Evolutionary conservation across 2,888 invertebrate genomes (phyloP).

Genomic region (Spicauda simplicius): DNA sequence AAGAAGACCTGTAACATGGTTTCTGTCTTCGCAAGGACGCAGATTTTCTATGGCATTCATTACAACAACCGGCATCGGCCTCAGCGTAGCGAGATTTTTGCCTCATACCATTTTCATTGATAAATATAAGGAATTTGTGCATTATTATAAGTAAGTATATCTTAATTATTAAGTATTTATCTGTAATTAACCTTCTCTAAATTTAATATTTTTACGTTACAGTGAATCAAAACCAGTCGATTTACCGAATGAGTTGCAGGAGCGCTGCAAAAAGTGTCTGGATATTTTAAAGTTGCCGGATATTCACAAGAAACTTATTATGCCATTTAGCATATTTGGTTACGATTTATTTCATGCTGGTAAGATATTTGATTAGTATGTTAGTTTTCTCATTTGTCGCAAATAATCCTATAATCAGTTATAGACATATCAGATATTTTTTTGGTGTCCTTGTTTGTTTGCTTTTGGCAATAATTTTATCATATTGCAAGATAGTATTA

Average conservation of each 20-base stretch:
- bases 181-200: background rate
- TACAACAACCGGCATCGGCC: constrained; percentile 70
- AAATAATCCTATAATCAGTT: too few species aligned
- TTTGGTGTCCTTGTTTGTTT: too few species aligned
- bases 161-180: constrained; percentile 19
- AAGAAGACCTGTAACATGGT: constrained; percentile 74
- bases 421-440: too few species aligned
- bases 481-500: too few species aligned
- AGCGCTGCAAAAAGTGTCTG: constrained; percentile 84
- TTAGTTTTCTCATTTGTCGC: too few species aligned
- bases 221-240: constrained; percentile 86
- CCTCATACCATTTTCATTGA: constrained; percentile 87
- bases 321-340: constrained; percentile 89
- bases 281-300: constrained; percentile 84
- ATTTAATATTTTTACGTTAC: constrained; percentile 45
- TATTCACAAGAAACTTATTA: constrained; percentile 75
- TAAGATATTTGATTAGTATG: constrained; percentile 45
- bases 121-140: constrained; percentile 86
- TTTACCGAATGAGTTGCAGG: constrained; percentile 75
- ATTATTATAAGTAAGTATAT: constrained; percentile 84
- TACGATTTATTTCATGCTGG: constrained; percentile 90
- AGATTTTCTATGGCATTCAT: constrained; percentile 77
- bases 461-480: too few species aligned
- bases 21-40: constrained; percentile 82
- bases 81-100: constrained; percentile 80